Base-by-base conservation (phyloP, 2,888 invertebrate genomes). In the Caenorhabditis sulstoni region DNA sequence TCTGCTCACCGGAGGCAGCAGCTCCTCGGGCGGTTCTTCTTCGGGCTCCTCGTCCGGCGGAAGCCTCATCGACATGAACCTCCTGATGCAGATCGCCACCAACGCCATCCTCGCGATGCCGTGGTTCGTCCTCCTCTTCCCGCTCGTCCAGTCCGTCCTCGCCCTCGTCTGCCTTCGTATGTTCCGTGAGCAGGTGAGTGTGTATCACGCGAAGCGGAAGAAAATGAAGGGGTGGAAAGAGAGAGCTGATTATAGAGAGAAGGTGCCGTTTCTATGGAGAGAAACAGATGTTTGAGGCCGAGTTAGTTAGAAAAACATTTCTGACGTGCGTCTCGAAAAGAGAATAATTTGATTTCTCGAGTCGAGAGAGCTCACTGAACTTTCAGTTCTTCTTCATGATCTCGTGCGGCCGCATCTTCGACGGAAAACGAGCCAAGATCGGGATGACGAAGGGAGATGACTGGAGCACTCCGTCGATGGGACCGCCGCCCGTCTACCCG, bases 71-170 rank as follows among this genome's bases (percentile, higher is more conserved):
- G 73, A 80, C 41, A 76, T 81, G 81, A 75, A 70, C 37, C 47
- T 76, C 20, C 37, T 81, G 65, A 66, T 83, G 68, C 73, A 83
- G 58, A 44, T 83, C 4, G 77, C 77, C 64, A 80, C 77, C 3
- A 66, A 73, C 22, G 73, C 84, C 8, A 68, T 84, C 50, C 57
- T 80, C 14, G 81, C 81, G 1, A 77, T 84, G 71, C 84, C 84
- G 3, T 84, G 82, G 81, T 82, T 84, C 57, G 81, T 84, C n/a
- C 74, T 84, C 14, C 68, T 81, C 55, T 82, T 84, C 71, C 84
- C 84, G 1, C n/a, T 84, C 52, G 84, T 84, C 50, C 81, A 84
- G 49, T 68, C 73, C 20, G 16, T 81, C 58, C 47, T 84, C 11
- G 71, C 82, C n/a, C 41, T 84, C 39, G 66, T 82, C 23, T 84